These are phyloP conservation scores for Mantis religiosa DNA, from an alignment of 2,888 invertebrate species.

Conservation along the genomic window DNA sequence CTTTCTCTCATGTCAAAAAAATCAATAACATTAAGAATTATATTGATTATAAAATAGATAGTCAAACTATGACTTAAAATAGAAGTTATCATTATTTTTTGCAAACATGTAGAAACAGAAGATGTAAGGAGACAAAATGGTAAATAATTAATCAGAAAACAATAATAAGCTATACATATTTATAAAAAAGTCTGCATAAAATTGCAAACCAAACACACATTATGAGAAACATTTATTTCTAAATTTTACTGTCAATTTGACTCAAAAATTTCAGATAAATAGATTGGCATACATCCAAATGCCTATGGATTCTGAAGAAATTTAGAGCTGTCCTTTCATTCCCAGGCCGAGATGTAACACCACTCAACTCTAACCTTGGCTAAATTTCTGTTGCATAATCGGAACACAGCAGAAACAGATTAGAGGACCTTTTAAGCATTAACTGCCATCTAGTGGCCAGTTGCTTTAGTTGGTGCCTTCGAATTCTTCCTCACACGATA, in stretches of 20 bases:
- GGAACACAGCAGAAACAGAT: not conserved
- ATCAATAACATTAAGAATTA: not conserved
- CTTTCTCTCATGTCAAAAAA: not conserved
- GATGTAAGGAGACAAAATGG: not conserved
- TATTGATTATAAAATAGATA: too few species aligned
- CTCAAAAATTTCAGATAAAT: not conserved
- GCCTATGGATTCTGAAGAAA: not conserved
- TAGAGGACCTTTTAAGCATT: not conserved
- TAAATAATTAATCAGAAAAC: not conserved
- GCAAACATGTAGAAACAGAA: too few species aligned
- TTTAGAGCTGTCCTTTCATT: not conserved
- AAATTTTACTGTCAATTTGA: not conserved
- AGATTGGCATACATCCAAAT: not conserved
- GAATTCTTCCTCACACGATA: not conserved
- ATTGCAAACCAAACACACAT: not conserved
- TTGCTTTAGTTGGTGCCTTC: not conserved
- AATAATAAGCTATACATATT: not conserved
- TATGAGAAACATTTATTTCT: not conserved
- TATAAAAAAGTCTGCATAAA: not conserved
- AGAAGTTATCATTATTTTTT: too few species aligned
- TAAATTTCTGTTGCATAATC: not conserved
- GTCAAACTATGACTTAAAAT: too few species aligned
- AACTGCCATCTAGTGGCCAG: not conserved
- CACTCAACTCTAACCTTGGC: not conserved
- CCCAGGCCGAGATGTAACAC: not conserved